Conservation (phyloP, 2,888 invertebrate genomes). For the Ennomos fuscantarius region DNA sequence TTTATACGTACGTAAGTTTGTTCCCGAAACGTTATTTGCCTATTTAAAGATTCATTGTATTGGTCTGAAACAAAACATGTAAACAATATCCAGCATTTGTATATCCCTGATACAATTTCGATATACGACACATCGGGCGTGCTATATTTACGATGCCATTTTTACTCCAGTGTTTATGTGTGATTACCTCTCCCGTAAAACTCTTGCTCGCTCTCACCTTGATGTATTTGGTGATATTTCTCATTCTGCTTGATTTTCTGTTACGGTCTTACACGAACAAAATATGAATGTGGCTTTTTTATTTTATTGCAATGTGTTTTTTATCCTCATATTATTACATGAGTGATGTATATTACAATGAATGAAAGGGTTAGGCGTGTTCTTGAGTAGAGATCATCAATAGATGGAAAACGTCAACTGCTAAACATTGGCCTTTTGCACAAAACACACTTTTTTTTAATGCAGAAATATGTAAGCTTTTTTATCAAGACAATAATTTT, state of each 20-base stretch:
- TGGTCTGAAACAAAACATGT: too few species aligned
- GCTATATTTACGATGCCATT: constrained; percentile 61
- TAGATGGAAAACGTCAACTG: too few species aligned
- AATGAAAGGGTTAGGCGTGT: too few species aligned
- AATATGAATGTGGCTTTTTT: neutral
- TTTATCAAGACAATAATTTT: neutral
- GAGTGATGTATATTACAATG: too few species aligned
- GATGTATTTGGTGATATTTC: constrained; percentile 32
- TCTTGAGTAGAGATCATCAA: too few species aligned
- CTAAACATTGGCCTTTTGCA: too few species aligned
- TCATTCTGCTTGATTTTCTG: constrained; percentile 20
- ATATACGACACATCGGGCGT: constrained; percentile 55
- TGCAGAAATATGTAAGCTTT: too few species aligned
- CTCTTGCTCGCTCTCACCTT: constrained; percentile 38
- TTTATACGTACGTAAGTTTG: too few species aligned
- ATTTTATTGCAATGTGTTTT: neutral
- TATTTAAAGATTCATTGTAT: too few species aligned
- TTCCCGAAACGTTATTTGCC: too few species aligned
- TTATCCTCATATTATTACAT: too few species aligned
- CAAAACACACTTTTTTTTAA: too few species aligned
- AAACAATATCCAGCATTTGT: constrained; percentile 33
- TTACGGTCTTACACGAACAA: neutral
- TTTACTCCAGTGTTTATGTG: constrained; percentile 63
- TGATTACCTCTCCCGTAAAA: constrained; percentile 62
- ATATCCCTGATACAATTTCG: constrained; percentile 48